These are phyloP conservation scores for Parthenolecanium corni DNA, from an alignment of 2,888 invertebrate species.

Conservation along the genomic window DNA sequence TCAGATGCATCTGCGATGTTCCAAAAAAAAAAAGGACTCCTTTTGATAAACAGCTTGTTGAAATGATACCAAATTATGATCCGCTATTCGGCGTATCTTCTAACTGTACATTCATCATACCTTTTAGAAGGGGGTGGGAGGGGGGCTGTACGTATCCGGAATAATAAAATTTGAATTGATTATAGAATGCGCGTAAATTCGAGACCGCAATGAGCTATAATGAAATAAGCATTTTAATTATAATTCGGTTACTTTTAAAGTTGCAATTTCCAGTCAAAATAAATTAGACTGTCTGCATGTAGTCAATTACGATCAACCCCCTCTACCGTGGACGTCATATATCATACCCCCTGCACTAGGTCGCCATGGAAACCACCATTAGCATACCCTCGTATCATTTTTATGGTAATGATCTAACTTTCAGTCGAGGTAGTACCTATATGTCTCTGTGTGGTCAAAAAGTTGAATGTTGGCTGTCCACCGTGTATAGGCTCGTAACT, in stretches of 20 bases:
- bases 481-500: too few species aligned
- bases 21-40: too few species aligned
- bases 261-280: slow-evolving; percentile 25
- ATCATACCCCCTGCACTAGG: not conserved
- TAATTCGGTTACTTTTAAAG: slow-evolving; percentile 24
- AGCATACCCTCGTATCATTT: slow-evolving; percentile 19
- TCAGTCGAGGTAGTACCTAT: too few species aligned
- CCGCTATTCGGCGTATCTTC: too few species aligned
- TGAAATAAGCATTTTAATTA: slow-evolving; percentile 25
- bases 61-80: too few species aligned
- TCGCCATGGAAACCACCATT: slow-evolving; percentile 21
- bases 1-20: too few species aligned
- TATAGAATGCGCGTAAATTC: slow-evolving; percentile 7
- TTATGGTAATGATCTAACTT: slow-evolving; percentile 22
- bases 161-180: slow-evolving; percentile 21
- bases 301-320: slow-evolving; percentile 18
- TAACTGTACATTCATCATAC: not conserved
- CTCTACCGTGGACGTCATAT: too few species aligned
- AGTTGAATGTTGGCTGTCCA: slow-evolving; percentile 15
- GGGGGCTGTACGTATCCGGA: not conserved
- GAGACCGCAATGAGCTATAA: slow-evolving; percentile 15
- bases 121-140: not conserved
- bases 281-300: slow-evolving; percentile 23
- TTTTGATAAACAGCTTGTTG: too few species aligned
- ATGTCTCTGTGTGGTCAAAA: too few species aligned